Base-by-base conservation (phyloP, 1,140 invertebrate species). In the Platorchestia sp. region DNA sequence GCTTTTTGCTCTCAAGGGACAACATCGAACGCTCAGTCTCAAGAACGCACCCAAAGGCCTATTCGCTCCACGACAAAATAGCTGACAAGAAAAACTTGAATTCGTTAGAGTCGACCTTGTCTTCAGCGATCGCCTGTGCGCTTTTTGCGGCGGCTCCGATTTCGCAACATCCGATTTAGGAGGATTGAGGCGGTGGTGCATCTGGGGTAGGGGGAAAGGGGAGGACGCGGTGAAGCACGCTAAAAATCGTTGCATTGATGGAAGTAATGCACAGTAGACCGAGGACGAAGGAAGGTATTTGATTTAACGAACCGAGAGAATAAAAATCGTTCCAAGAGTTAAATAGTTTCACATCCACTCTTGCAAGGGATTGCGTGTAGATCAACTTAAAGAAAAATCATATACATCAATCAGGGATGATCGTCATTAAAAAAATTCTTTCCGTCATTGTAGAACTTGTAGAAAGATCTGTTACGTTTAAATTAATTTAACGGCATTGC, bases 101-200 rank as follows among this genome's bases (percentile, higher is more conserved):
- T 42, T 93, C 45, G 91, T 45, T 93, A 44, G 91, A 40, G 36
- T 40, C 91, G 91, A 45, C 91, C 91, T 93, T 93, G 91, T 89
- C 87, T 89, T 44, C 87, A 44, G 41, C 43, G 41, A 89, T 41
- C 87, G n/a, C n/a, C 87, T 42, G 87, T 89, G 41, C 87, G 87
- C 43, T 89, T 89, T 89, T 89, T 89, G 41, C 42, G 87, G 42
- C 87, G 87, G 43, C 87, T 93, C 91, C 40, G 91, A 93, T 93
- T 93, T 45, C 91, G 91, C 91, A 93, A 93, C 45, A 93, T 93
- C 91, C 91, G 91, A 44, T 93, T 93, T 45, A 45, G 36, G 91
- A 41, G 45, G 45, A 45, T 36, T 47, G 40, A n/a, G 87, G 36
- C 43, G 51, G 47, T 90, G 89, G n/a, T 59, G 45, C 3, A 91